A percentile compares a stretch with the other conserved stretches of the same genome.
Conservation (phyloP, 2,113 vertebrate species). For the Phaethon lepturus region DNA sequence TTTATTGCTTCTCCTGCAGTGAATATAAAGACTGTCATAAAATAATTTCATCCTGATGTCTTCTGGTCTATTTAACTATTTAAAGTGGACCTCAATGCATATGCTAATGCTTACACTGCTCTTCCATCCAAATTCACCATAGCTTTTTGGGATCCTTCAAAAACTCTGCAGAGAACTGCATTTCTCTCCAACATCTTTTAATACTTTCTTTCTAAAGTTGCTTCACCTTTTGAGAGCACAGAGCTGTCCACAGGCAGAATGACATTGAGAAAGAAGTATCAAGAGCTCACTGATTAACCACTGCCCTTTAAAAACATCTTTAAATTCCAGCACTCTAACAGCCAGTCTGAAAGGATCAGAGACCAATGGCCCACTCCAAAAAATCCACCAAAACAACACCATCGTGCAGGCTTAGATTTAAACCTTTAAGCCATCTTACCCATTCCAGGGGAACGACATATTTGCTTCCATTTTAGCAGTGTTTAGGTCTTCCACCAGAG, state of each 20-base stretch:
- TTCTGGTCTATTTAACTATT: constrained; percentile 36
- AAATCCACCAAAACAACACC: neutral
- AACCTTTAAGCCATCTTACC: neutral
- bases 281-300: neutral
- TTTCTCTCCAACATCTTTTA: neutral
- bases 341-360: neutral
- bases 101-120: neutral
- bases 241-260: neutral
- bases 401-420: neutral
- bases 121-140: neutral
- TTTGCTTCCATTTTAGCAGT: neutral
- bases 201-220: neutral
- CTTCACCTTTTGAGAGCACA: neutral
- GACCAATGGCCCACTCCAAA: neutral
- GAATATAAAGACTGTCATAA: constrained; percentile 11
- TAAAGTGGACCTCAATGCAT: neutral
- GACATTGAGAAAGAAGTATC: neutral
- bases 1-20: constrained; percentile 33
- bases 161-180: neutral
- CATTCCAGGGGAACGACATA: neutral
- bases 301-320: neutral
- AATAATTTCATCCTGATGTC: constrained; percentile 1
- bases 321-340: neutral
- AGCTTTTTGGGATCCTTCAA: neutral
- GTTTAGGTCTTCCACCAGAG: neutral